phyloP scores from a whole-genome alignment of 2,113 vertebrate species.

The Aphelocoma coerulescens region DNA sequence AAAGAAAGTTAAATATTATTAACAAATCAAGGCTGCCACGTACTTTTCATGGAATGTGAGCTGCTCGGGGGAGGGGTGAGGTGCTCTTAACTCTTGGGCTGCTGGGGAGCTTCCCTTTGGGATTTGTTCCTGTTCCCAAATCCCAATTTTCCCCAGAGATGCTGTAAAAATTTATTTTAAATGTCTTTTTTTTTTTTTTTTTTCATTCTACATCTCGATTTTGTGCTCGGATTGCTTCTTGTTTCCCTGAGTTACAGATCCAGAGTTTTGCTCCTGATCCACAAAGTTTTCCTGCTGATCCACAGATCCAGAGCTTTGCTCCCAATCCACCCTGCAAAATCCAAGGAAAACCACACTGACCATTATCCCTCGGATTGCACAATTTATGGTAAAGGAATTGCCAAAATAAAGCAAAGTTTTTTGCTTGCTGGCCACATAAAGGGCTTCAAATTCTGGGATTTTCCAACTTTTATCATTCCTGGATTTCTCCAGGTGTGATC shows the following conservation, averaged over 20 bases:
- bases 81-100: slow-evolving; percentile 39
- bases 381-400: not conserved
- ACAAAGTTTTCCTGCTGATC: not conserved
- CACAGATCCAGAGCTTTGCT: not conserved
- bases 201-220: not conserved
- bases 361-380: not conserved
- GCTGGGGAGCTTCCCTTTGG: not conserved
- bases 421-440: not conserved
- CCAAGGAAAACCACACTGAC: not conserved
- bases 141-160: not conserved
- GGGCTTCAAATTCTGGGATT: not conserved
- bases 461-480: not conserved
- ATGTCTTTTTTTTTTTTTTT: not conserved
- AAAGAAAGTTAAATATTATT: slow-evolving; percentile 75
- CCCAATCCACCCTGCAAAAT: not conserved
- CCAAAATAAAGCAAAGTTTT: not conserved
- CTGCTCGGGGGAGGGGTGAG: slow-evolving; percentile 10
- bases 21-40: slow-evolving; percentile 68
- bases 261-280: not conserved
- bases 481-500: not conserved
- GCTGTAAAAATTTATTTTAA: not conserved
- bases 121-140: not conserved
- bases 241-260: not conserved
- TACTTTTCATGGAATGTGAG: slow-evolving; percentile 69
- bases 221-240: not conserved